phyloP scores from a whole-genome alignment of 2,797 vertebrate species.

The Discoglossus pictus region DNA sequence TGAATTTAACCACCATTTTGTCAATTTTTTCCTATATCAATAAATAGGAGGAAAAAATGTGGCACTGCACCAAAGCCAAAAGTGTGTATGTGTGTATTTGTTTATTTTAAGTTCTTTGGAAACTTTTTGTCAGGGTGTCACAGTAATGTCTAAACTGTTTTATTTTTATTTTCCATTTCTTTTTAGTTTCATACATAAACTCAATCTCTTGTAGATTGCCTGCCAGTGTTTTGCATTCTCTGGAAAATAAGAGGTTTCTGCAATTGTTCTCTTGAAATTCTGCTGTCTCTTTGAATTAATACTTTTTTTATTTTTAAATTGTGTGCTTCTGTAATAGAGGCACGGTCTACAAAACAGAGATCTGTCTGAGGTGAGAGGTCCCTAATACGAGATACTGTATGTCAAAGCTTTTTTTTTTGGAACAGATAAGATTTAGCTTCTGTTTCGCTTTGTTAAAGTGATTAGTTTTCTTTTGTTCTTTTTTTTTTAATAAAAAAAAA shows the following conservation, averaged over 20 bases:
- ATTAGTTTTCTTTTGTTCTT: background rate
- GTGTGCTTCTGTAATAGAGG: background rate
- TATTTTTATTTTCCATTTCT: background rate
- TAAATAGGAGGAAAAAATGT: constrained; percentile 55
- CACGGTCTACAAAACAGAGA: background rate
- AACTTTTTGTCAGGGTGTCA: no score
- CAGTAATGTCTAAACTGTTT: no score
- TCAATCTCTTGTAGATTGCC: background rate
- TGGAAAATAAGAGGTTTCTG: no score
- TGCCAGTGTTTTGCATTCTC: background rate
- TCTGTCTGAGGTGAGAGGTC: constrained; percentile 9
- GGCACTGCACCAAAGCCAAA: constrained; percentile 43
- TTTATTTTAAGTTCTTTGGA: no score
- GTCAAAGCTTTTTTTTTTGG: background rate
- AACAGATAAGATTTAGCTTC: background rate
- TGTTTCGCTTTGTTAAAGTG: constrained; percentile 5
- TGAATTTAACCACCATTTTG: constrained; percentile 71
- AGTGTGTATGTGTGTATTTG: constrained; percentile 34
- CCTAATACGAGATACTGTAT: constrained; percentile 8
- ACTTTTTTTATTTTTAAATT: background rate
- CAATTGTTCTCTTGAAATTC: background rate
- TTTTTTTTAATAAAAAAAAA: constrained; percentile 3
- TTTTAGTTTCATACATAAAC: background rate
- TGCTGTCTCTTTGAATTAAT: background rate
- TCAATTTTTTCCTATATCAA: constrained; percentile 67